Base-by-base conservation (phyloP, 2,888 invertebrate genomes). In the Xanthostigma xanthostigma region DNA sequence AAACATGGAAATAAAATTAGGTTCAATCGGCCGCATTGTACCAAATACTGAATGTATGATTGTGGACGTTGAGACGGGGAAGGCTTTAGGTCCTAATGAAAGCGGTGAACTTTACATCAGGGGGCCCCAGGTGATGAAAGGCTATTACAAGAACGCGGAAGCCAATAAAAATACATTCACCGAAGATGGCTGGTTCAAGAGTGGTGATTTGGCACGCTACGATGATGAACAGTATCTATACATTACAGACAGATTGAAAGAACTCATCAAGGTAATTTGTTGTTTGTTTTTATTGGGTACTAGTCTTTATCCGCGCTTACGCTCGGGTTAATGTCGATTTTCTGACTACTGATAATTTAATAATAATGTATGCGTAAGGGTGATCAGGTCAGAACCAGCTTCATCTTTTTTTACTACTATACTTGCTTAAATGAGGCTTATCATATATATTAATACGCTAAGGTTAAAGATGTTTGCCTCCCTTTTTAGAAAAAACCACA, bases 111-210 rank as follows among this genome's bases (percentile, higher is more conserved):
- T 48, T 3, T 74, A 79, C 48, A 66, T 87, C 1, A 75, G 77
- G 50, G 89, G 90, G 0, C 87, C 88, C 0, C 86, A 88, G 66
- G 77, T 89, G 1, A 90, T 89, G 86, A 70, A 74, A 51, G 85
- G 87, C 0, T 92, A 92, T 62, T 74, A 76, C 53, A 77, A 85
- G 53, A 84, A 85, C 58, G 76, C 79, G 2, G 69, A 82, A 60
- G 88, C 85, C 2, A 91, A 83, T 8, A 66, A 70, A 10, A 75
- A 81, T 8, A 74, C 74, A 9, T 76, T 90, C 52, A 71, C 73
- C 49, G 73, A 70, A 39, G 76, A 81, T 36, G 84, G 81, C 5
- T 91, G 89, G 88, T 68, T 87, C 12, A 78, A 77, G 58, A 77
- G 81, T 14, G 85, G 85, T 12, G 81, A 90, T 59, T 55, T 56